A percentile compares a stretch with the other conserved stretches of the same genome.
phyloP scores from a whole-genome alignment of 2,113 vertebrate species.

The Lipophrys pholis region DNA sequence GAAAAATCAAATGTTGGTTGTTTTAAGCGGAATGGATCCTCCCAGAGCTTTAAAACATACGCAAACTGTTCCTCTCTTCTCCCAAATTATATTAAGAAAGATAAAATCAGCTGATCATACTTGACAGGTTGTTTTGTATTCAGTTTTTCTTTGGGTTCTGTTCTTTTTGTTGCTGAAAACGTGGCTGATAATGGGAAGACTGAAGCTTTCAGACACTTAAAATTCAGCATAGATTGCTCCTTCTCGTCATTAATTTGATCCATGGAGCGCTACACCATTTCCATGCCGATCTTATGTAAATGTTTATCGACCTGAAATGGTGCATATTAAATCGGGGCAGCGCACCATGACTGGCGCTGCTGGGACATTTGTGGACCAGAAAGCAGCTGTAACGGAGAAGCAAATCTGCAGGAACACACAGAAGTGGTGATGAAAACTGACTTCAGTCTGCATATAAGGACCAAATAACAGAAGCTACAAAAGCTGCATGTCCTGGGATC shows the following conservation, averaged over 20 bases:
- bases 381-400: background rate
- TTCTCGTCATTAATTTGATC: background rate
- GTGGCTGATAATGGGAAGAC: background rate
- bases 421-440: slow-evolving; percentile 35
- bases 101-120: slow-evolving; percentile 25
- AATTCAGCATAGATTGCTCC: background rate
- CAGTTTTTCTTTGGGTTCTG: background rate
- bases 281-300: slow-evolving; percentile 11
- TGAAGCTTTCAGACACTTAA: background rate
- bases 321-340: slow-evolving; percentile 19
- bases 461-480: slow-evolving; percentile 54
- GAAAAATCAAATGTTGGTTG: slow-evolving; percentile 35
- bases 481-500: slow-evolving; percentile 11
- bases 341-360: slow-evolving; percentile 4
- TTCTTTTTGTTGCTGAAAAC: background rate
- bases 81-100: slow-evolving; percentile 11
- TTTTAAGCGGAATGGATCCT: slow-evolving; percentile 46
- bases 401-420: slow-evolving; percentile 20
- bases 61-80: slow-evolving; percentile 21
- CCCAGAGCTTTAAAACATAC: slow-evolving; percentile 6
- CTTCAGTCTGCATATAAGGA: slow-evolving; percentile 39
- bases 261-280: background rate
- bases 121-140: slow-evolving; percentile 18
- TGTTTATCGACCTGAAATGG: slow-evolving; percentile 13
- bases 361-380: slow-evolving; percentile 11